Base-by-base conservation (phyloP, 2,888 invertebrate species). In the Cerastoderma edule region DNA sequence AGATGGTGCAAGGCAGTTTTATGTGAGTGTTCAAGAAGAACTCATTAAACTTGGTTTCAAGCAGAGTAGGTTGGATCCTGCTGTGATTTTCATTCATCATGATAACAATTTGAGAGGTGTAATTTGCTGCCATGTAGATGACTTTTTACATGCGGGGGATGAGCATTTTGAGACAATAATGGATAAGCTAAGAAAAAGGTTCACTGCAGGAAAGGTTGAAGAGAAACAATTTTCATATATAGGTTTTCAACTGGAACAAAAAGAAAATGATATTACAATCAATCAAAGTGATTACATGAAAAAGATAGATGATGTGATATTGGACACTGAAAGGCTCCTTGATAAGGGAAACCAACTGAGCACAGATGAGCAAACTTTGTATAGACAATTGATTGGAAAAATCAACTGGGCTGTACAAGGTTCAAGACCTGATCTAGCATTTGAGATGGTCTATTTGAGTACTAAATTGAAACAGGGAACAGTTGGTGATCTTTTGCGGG, bases 61-160 rank as follows among this genome's bases (percentile, higher is more conserved):
- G 56, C 69, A 72, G 48, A 83, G 68, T 65, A 65, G 73, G 27
- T 50, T 81, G 24, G 85, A 85, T 46, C 83, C 82, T 44, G 79
- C 83, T 24, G 24, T 83, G 46, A 85, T 84, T 53, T 68, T 27
- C 24, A 13, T 78, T 19, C 76, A 66, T 19, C 68, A 39, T 32
- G 54, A 73, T 39, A 68, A 54, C 44, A 63, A 67, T 19, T 33
- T 78, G 13, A 57, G 32, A 28, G 80, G 83, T 19, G 65, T 84
- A 0, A 64, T 78, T 64, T 70, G 70, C 39, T 78, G 80, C 67
- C 83, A 83, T 77, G 76, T 84, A 27, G 82, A 84, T 69, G 80
- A 84, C 72, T 85, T 85, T 69, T 64, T 84, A 10, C 83, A 84
- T 74, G 81, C 81, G 46, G 75, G 83, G 35, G 67, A 78, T 39